A percentile compares a stretch with the other conserved stretches of the same genome.
Evolutionary conservation across 2,797 vertebrate species (phyloP).

Genomic region (Gymnocypris eckloni): DNA sequence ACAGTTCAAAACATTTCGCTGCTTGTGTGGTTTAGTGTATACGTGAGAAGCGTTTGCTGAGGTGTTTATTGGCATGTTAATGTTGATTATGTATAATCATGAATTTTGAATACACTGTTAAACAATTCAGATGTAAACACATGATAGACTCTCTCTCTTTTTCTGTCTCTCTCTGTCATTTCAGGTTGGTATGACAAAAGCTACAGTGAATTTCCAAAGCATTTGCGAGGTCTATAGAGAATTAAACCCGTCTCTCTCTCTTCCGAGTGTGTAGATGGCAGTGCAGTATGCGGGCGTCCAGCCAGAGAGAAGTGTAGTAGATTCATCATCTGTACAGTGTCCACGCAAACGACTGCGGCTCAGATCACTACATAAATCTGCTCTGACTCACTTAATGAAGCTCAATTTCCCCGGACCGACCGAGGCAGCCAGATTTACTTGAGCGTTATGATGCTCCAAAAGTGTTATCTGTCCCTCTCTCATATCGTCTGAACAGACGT

Average conservation of each 20-base stretch:
- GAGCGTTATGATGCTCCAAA: conserved; percentile 73
- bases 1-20: conserved; percentile 24
- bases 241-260: conserved; percentile 40
- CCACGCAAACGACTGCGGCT: conserved; percentile 73
- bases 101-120: conserved; percentile 12
- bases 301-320: conserved; percentile 76
- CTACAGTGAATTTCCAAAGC: conserved; percentile 7
- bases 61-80: conserved; percentile 34
- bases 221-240: conserved; percentile 22
- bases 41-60: conserved; percentile 24
- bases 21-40: neutral
- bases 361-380: conserved; percentile 82
- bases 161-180: conserved; percentile 26
- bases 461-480: conserved; percentile 61
- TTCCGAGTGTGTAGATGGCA: conserved; percentile 57
- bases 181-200: conserved; percentile 6
- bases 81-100: conserved; percentile 20
- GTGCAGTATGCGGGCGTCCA: conserved; percentile 73
- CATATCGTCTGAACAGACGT: conserved; percentile 67
- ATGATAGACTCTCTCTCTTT: conserved; percentile 11
- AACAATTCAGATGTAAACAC: conserved; percentile 22
- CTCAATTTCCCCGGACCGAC: conserved; percentile 65
- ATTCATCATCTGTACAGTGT: conserved; percentile 77
- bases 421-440: conserved; percentile 74
- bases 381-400: conserved; percentile 78